Conservation (phyloP, 2,113 vertebrate genomes). For the Seriola dumerili region DNA sequence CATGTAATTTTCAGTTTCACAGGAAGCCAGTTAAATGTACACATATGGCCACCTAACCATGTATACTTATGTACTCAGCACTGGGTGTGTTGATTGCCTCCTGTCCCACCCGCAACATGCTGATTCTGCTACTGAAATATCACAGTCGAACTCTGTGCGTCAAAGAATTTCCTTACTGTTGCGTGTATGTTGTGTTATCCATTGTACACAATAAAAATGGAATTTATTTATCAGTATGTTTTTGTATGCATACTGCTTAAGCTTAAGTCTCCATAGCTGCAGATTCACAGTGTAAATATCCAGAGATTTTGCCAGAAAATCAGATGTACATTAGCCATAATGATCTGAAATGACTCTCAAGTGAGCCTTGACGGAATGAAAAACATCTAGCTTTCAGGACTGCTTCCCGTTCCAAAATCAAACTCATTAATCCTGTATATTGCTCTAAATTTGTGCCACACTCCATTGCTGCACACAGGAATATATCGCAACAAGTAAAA, state of each 20-base stretch:
- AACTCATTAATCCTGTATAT: slow-evolving; percentile 13
- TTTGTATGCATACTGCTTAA: neutral
- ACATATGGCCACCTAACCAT: slow-evolving; percentile 43
- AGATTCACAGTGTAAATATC: slow-evolving; percentile 16
- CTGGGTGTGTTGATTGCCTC: slow-evolving; percentile 27
- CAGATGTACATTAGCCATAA: slow-evolving; percentile 42
- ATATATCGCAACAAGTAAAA: slow-evolving; percentile 3
- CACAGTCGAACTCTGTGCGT: neutral
- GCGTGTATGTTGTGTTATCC: neutral
- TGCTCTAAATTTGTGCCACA: neutral
- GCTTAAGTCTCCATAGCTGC: neutral
- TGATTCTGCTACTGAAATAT: slow-evolving; percentile 33
- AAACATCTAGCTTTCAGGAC: slow-evolving; percentile 19
- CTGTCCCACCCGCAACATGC: slow-evolving; percentile 25
- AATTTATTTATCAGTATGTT: neutral
- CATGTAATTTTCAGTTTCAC: slow-evolving; percentile 56
- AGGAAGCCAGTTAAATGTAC: slow-evolving; percentile 48
- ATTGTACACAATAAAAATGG: neutral
- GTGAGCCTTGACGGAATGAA: slow-evolving; percentile 41
- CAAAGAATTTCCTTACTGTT: too few relatives aligned
- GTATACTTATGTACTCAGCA: neutral
- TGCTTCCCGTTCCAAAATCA: slow-evolving; percentile 8
- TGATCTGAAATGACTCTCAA: slow-evolving; percentile 40
- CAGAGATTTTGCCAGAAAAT: slow-evolving; percentile 15
- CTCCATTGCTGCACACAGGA: slow-evolving; percentile 4